phyloP scores from a whole-genome alignment of 2,888 invertebrate species.

The Caradrina kadenii region DNA sequence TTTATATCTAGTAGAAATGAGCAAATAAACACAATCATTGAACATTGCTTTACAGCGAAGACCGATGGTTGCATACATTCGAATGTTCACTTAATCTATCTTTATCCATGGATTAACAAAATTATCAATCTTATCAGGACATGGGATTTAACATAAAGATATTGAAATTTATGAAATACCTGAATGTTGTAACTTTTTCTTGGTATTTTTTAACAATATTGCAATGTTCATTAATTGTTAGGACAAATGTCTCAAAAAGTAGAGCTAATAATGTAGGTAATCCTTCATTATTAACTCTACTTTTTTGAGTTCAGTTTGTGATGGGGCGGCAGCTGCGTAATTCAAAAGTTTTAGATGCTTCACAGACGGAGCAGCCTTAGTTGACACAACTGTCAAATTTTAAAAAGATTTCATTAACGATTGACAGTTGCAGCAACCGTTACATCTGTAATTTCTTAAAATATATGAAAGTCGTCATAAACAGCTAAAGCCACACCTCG shows the following conservation, averaged over 20 bases:
- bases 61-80: constrained; percentile 17
- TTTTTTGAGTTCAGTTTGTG: not conserved
- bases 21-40: not conserved
- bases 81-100: constrained; percentile 15
- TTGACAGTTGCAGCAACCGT: too few species aligned
- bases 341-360: too few species aligned
- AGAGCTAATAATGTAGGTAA: too few species aligned
- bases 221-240: not conserved
- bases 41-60: not conserved
- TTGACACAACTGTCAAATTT: too few species aligned
- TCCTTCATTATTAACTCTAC: not conserved
- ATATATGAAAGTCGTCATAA: too few species aligned
- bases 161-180: constrained; percentile 16
- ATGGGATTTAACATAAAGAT: constrained; percentile 21
- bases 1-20: too few species aligned
- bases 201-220: constrained; percentile 7
- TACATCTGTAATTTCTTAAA: too few species aligned
- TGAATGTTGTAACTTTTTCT: constrained; percentile 2
- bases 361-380: too few species aligned
- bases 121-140: constrained; percentile 47
- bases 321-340: too few species aligned
- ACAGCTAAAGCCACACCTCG: too few species aligned
- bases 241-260: too few species aligned
- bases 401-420: too few species aligned
- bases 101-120: constrained; percentile 46